These are phyloP conservation scores for Tenrec ecaudatus DNA, from an alignment of 2,113 vertebrate genomes.

Conservation along the genomic window DNA sequence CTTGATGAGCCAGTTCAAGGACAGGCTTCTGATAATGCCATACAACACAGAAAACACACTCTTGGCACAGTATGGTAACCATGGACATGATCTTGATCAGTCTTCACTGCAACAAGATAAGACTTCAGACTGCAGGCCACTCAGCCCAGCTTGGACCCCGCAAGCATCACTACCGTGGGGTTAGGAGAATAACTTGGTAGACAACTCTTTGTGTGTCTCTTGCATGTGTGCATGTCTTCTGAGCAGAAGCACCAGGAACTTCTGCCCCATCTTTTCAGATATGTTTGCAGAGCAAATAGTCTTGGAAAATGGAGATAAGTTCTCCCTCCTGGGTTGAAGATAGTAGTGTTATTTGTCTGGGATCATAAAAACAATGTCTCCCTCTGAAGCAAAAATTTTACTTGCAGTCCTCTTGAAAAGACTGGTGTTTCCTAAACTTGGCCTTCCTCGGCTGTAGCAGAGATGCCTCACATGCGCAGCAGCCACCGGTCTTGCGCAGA, in stretches of 20 bases:
- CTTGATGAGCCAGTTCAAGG: not conserved
- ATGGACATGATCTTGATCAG: not conserved
- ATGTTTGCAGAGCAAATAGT: not conserved
- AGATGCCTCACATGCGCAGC: rapidly evolving
- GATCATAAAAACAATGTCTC: not conserved
- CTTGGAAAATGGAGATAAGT: too few species aligned
- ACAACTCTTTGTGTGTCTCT: rapidly evolving
- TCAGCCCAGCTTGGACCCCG: not conserved
- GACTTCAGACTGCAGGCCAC: too few species aligned
- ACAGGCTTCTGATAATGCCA: not conserved
- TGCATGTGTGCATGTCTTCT: rapidly evolving
- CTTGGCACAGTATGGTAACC: too few species aligned
- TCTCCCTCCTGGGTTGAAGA: too few species aligned
- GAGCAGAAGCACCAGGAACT: too few species aligned
- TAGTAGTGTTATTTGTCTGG: not conserved
- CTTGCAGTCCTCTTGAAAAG: not conserved
- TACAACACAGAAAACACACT: too few species aligned
- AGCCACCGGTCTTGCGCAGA: too few species aligned
- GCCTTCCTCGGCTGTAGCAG: not conserved
- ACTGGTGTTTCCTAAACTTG: not conserved
- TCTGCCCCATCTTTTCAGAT: not conserved
- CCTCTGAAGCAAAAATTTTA: not conserved
- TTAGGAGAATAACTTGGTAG: not conserved
- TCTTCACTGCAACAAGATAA: not conserved
- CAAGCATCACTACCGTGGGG: rapidly evolving